Conservation (phyloP, 2,797 vertebrate genomes). For the Platyrinchus mystaceus region DNA sequence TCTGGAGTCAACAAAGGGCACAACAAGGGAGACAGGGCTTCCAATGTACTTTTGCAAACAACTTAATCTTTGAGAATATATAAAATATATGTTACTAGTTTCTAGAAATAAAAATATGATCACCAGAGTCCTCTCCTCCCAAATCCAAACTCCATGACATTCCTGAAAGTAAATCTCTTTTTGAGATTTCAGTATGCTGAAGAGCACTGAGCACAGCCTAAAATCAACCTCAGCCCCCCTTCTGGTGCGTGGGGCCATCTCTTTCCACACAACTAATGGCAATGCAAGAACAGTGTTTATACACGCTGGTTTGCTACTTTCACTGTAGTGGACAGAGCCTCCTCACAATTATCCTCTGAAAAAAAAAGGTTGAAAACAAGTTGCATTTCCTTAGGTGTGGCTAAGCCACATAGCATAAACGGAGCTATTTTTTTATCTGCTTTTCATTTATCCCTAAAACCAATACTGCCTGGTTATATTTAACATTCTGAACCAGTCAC, state of each 20-base stretch:
- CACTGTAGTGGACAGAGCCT: neutral
- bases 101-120: slow-evolving; percentile 1
- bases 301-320: neutral
- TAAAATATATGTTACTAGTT: neutral
- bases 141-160: neutral
- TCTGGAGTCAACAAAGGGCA: neutral
- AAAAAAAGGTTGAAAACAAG: neutral
- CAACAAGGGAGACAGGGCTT: neutral
- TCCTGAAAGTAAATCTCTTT: neutral
- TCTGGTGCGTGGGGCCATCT: neutral
- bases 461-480: neutral
- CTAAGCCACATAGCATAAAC: neutral
- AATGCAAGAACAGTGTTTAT: neutral
- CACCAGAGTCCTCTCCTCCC: neutral
- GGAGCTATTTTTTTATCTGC: neutral
- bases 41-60: neutral
- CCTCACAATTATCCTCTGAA: neutral
- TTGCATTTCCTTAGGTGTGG: neutral
- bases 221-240: neutral
- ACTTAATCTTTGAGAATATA: neutral
- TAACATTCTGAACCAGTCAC: neutral
- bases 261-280: neutral
- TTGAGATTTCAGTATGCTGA: neutral
- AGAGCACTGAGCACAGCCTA: neutral
- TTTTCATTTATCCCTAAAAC: slow-evolving; percentile 9